Conservation (phyloP, 2,888 invertebrate species). For the Lathronympha strigana region DNA sequence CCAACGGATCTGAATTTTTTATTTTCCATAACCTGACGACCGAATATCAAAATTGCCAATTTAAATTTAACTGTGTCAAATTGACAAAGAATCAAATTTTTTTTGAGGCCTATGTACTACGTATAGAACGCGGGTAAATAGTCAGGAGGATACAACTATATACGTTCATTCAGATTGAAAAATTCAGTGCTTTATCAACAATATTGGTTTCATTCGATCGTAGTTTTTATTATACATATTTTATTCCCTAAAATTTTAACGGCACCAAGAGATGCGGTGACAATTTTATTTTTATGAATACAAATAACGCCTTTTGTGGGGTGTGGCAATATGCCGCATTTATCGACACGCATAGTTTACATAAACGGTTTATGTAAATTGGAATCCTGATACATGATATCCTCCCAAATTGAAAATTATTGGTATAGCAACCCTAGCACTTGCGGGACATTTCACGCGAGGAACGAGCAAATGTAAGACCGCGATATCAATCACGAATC, state of each 20-base stretch:
- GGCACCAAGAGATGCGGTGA: neutral
- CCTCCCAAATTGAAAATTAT: constrained; percentile 39
- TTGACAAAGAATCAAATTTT: too few species aligned
- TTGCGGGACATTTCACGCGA: constrained; percentile 39
- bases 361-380: constrained; percentile 23
- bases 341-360: constrained; percentile 23
- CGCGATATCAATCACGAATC: constrained; percentile 54
- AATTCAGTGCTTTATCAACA: neutral
- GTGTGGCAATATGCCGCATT: neutral
- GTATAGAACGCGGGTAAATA: too few species aligned
- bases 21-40: too few species aligned
- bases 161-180: neutral
- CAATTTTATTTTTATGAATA: neutral
- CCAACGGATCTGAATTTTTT: too few species aligned
- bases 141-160: neutral
- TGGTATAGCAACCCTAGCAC: constrained; percentile 34
- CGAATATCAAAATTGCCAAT: too few species aligned
- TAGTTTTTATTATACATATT: neutral
- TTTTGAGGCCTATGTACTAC: too few species aligned
- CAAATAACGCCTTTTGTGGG: neutral
- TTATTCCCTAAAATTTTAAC: neutral
- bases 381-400: constrained; percentile 20
- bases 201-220: neutral
- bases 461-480: constrained; percentile 41
- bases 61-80: too few species aligned